Evolutionary conservation across 1,140 invertebrate species (phyloP), one percentile per base, ranked within the genome.

Genomic region (Dendroctonus valens): DNA sequence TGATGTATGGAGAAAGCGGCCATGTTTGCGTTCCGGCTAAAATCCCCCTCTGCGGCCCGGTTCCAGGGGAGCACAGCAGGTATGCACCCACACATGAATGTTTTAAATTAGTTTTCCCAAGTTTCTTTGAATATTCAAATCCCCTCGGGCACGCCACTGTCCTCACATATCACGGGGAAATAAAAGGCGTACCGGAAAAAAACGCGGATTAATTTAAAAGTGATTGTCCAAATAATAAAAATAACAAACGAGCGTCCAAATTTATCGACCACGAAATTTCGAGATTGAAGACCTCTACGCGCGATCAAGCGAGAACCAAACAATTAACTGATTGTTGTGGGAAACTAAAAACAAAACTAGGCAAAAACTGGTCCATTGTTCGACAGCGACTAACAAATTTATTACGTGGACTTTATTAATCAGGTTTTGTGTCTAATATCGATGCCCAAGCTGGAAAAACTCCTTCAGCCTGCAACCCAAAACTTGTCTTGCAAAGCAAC

Each of bases 1-100:
- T 65, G 62, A 65, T 65, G 62, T 65, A 65, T 65, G 62, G 53
- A 40, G 51, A 44, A n/a, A 37, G 50, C 53, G 41, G 52, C 62
- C 62, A 39, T 58, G 51, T 65, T 65, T 54, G 14, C 52, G 50
- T 46, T 48, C 15, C n/a, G 37, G 26, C 52, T 39, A 40, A 40
- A n/a, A 37, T 48, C 46, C 11, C 46, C 14, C 46, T 48, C 26
- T 26, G 26, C 26, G 26, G 26, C 26, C 26, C 26, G 26, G 26
- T 26, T 26, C 26, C 26, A 3, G 26, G 26, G 26, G 26, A 26
- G 26, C 26, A 5, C 11, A 48, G 46, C 46, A 48, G 46, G 46
- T 48, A 48, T 14, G 14, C 14, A n/a, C 11, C 14, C 14, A 48
- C 46, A 14, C 7, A 48, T 48, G 7, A 48, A 11, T n/a, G 46